phyloP scores from a whole-genome alignment of 37 sponge, comb jelly and placozoan genomes.

The Geodia barretti region DNA sequence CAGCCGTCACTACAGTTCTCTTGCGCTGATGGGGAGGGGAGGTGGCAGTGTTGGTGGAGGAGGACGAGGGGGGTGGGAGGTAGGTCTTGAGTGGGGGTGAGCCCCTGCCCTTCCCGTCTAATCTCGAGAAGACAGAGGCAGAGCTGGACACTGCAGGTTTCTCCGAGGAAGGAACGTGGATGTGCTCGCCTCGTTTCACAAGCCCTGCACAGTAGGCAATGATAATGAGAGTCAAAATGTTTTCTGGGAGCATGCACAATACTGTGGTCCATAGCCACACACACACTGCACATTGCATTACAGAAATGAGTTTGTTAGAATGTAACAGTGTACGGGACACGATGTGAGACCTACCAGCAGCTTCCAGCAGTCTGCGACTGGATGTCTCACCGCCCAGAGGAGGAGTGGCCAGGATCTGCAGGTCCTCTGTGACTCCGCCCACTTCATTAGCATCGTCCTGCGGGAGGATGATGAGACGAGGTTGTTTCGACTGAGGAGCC shows the following conservation, averaged over 20 bases:
- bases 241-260: neutral
- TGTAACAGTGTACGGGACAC: too few relatives aligned
- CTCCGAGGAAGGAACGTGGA: neutral
- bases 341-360: constrained; percentile 21
- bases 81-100: neutral
- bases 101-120: neutral
- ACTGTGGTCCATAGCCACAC: neutral
- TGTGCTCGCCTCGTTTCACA: neutral
- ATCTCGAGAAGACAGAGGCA: constrained; percentile 35
- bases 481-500: constrained; percentile 30
- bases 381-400: neutral
- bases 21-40: neutral
- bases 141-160: neutral
- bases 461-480: constrained; percentile 34
- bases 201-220: too few relatives aligned
- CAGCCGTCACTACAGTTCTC: neutral
- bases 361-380: constrained; percentile 37
- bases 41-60: neutral
- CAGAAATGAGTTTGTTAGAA: too few relatives aligned
- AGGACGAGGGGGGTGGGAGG: neutral
- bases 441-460: neutral
- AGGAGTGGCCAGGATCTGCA: neutral
- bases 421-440: constrained; percentile 27
- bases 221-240: too few relatives aligned
- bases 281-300: neutral